Percentiles rank a stretch among this genome's conserved stretches.
These are phyloP conservation scores for Meteorus colon DNA, from an alignment of 2,888 invertebrate genomes.

Conservation along the genomic window DNA sequence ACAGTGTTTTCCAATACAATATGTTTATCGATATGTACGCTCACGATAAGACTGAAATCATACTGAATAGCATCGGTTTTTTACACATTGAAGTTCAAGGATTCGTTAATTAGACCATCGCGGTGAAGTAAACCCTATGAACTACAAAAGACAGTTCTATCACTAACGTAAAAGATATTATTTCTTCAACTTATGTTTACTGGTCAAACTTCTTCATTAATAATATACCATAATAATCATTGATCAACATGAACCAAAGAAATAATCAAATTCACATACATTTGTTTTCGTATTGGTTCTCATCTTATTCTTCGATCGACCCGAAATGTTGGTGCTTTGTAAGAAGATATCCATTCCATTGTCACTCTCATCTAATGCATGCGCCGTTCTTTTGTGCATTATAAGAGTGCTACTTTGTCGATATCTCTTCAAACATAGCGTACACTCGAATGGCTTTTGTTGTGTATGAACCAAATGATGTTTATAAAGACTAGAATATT, in stretches of 20 bases:
- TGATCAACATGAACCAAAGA: not conserved
- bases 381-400: conserved; percentile 78
- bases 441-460: conserved; percentile 77
- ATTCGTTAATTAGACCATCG: no score
- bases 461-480: conserved; percentile 78
- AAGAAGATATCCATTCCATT: conserved; percentile 67
- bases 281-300: conserved; percentile 47
- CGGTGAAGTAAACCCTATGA: no score
- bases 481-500: conserved; percentile 82
- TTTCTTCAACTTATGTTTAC: no score
- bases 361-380: conserved; percentile 73
- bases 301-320: conserved; percentile 17
- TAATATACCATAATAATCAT: not conserved
- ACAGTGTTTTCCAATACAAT: no score
- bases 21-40: no score
- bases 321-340: conserved; percentile 24
- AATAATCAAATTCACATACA: conserved; percentile 39
- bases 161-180: no score
- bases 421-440: conserved; percentile 77
- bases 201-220: not conserved
- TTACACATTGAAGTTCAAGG: no score
- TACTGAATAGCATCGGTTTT: no score
- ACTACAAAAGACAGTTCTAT: no score
- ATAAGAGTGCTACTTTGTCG: conserved; percentile 78
- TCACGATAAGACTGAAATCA: no score